A percentile compares a stretch with the other conserved stretches of the same genome.
phyloP scores from a whole-genome alignment of 2,797 vertebrate species.

The Glyptemys insculpta region DNA sequence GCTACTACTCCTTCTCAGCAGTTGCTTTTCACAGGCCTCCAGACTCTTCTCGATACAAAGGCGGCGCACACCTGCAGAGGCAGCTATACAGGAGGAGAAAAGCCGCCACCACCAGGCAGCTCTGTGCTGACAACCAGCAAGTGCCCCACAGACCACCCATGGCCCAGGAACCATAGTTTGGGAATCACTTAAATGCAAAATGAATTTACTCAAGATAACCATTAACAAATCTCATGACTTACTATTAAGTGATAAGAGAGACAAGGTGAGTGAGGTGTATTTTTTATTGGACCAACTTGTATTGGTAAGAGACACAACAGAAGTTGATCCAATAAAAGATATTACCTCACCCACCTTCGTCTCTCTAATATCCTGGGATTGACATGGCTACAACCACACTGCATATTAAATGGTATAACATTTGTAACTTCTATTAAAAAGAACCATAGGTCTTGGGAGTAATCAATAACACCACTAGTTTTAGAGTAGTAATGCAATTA shows the following conservation, averaged over 20 bases:
- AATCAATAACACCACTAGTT: not conserved
- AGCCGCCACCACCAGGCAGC: slow-evolving; percentile 29
- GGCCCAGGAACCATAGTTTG: not conserved
- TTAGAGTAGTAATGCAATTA: not conserved
- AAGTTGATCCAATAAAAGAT: not conserved
- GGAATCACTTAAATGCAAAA: slow-evolving; percentile 15
- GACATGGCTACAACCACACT: not conserved
- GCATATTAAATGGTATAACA: not conserved
- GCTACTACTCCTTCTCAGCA: not conserved
- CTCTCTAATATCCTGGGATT: not conserved
- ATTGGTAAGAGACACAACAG: not conserved
- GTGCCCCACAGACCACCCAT: not conserved
- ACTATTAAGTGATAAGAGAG: not conserved
- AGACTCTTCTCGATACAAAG: slow-evolving; percentile 39
- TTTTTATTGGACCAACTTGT: not conserved
- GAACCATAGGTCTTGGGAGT: not conserved
- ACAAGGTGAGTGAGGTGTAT: not conserved
- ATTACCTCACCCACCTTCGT: not conserved
- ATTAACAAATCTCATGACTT: not conserved
- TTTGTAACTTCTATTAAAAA: not conserved
- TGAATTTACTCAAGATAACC: not conserved
- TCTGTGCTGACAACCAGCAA: not conserved
- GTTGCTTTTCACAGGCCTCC: slow-evolving; percentile 51
- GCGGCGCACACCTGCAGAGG: not conserved
- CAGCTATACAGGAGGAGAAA: slow-evolving; percentile 35